Conservation (phyloP, 2,113 vertebrate species). For the Motacilla alba region DNA sequence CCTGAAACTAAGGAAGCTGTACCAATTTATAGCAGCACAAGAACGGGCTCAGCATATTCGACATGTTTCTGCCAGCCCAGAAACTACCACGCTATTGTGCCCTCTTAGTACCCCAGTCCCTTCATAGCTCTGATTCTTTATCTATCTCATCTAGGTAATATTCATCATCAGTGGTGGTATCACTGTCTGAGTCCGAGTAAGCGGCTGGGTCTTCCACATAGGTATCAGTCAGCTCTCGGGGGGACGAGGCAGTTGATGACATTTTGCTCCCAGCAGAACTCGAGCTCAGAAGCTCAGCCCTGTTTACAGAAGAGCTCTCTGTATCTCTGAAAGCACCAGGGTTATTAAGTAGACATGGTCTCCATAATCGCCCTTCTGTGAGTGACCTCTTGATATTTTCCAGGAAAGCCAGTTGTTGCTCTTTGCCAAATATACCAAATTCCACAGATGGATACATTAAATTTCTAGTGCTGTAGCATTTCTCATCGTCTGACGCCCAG, state of each 20-base stretch:
- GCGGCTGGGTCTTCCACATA: slow-evolving; percentile 54
- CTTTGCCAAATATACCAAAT: slow-evolving; percentile 82
- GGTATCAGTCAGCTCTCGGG: slow-evolving; percentile 60
- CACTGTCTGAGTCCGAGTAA: slow-evolving; percentile 84
- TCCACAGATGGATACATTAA: slow-evolving; percentile 73
- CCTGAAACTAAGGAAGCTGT: neutral
- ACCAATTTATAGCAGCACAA: neutral
- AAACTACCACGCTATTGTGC: neutral
- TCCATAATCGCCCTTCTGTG: slow-evolving; percentile 79
- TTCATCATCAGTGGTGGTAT: slow-evolving; percentile 93
- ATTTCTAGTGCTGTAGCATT: slow-evolving; percentile 33
- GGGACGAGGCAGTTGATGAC: slow-evolving; percentile 64
- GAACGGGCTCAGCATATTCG: neutral
- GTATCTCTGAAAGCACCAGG: slow-evolving; percentile 66
- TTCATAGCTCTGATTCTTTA: slow-evolving; percentile 81
- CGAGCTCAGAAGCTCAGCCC: slow-evolving; percentile 44
- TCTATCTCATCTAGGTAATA: slow-evolving; percentile 87
- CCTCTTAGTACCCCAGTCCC: neutral
- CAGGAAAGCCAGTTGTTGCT: slow-evolving; percentile 78
- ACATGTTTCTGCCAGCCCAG: neutral
- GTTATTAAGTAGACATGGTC: slow-evolving; percentile 78
- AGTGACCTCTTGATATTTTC: slow-evolving; percentile 80
- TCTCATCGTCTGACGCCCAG: slow-evolving; percentile 12
- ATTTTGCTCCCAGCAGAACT: slow-evolving; percentile 54
- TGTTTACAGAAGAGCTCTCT: neutral